phyloP scores from a whole-genome alignment of 2,888 invertebrate species.

The Eumerus sabulonum region DNA sequence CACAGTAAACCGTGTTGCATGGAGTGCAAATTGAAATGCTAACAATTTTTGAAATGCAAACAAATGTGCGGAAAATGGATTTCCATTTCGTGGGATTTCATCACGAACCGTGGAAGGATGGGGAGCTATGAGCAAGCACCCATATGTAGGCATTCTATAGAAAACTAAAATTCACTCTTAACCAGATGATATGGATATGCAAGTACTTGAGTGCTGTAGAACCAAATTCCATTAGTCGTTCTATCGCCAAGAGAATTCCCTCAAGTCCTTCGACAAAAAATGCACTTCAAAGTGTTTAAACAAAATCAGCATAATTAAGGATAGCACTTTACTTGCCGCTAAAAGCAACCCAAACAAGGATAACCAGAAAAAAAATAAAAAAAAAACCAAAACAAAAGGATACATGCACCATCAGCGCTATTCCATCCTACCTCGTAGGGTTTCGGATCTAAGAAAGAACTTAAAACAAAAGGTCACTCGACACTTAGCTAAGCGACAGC shows the following conservation, averaged over 20 bases:
- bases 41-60: conserved; percentile 40
- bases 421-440: too few relatives aligned
- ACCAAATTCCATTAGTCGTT: too few relatives aligned
- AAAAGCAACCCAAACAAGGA: conserved; percentile 5
- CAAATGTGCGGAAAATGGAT: conserved; percentile 28
- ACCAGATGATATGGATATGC: too few relatives aligned
- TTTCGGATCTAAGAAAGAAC: neutral
- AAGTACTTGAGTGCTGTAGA: too few relatives aligned
- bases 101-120: neutral
- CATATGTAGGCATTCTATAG: too few relatives aligned
- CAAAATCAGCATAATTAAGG: conserved; percentile 47
- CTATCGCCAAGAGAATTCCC: too few relatives aligned
- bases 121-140: neutral
- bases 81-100: conserved; percentile 8
- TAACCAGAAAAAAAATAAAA: neutral
- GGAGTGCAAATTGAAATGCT: conserved; percentile 24
- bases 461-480: conserved; percentile 53
- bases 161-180: too few relatives aligned
- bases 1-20: neutral
- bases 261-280: neutral
- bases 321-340: conserved; percentile 26
- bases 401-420: conserved; percentile 37
- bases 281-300: conserved; percentile 25
- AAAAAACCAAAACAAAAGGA: neutral
- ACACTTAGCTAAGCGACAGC: conserved; percentile 44